Percentiles rank a stretch among this genome's conserved stretches.
Conservation (phyloP, 2,888 invertebrate species). For the Helicoverpa assulta region DNA sequence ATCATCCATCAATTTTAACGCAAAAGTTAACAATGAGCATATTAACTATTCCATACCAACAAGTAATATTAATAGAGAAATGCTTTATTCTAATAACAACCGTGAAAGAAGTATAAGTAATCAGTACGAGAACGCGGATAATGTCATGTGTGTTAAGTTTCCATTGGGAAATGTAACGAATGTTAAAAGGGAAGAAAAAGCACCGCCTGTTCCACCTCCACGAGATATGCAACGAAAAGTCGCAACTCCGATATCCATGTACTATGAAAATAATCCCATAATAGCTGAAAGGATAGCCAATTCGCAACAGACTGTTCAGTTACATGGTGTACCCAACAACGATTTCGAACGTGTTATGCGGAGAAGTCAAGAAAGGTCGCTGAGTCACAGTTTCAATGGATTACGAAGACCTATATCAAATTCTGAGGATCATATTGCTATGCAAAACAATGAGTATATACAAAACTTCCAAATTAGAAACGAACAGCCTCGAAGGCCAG, state of each 20-base stretch:
- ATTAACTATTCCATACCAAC: slow-evolving; percentile 88
- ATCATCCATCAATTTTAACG: slow-evolving; percentile 89
- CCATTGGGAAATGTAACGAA: slow-evolving; percentile 86
- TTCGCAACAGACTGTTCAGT: slow-evolving; percentile 69
- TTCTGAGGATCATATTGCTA: slow-evolving; percentile 88
- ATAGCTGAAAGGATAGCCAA: slow-evolving; percentile 76
- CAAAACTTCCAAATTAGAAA: slow-evolving; percentile 76
- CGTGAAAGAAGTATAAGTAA: slow-evolving; percentile 80
- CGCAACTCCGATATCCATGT: slow-evolving; percentile 87
- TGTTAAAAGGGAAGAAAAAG: slow-evolving; percentile 83
- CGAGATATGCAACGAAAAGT: slow-evolving; percentile 92
- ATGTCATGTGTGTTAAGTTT: slow-evolving; percentile 88
- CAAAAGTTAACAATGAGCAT: slow-evolving; percentile 89
- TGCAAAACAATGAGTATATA: slow-evolving; percentile 86
- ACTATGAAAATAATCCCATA: slow-evolving; percentile 83
- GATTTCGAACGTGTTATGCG: slow-evolving; percentile 88
- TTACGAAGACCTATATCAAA: slow-evolving; percentile 86
- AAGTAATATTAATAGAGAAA: slow-evolving; percentile 81
- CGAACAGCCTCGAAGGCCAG: slow-evolving; percentile 86
- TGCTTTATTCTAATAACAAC: slow-evolving; percentile 80
- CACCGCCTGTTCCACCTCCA: slow-evolving; percentile 95
- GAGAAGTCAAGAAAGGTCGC: slow-evolving; percentile 84
- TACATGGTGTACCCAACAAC: slow-evolving; percentile 85
- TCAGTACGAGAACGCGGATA: slow-evolving; percentile 82
- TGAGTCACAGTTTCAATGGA: slow-evolving; percentile 85